Evolutionary conservation across 2,797 vertebrate species (phyloP).

Genomic region (Lepilemur ruficaudatus): DNA sequence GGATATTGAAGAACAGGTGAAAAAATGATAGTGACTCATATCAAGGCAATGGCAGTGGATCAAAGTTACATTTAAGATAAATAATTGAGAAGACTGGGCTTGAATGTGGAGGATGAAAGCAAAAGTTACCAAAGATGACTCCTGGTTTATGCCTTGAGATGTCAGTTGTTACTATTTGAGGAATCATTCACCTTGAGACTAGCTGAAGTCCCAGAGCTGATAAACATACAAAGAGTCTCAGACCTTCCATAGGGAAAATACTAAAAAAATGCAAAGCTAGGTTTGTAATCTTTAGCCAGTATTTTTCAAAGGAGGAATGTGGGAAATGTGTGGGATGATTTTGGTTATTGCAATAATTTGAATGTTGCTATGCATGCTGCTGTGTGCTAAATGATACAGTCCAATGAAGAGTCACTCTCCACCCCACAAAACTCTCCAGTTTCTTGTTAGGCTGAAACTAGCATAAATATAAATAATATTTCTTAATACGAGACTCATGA

Average conservation of each 20-base stretch:
- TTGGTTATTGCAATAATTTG: background rate
- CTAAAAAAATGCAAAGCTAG: background rate
- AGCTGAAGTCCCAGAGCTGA: background rate
- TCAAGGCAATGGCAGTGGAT: background rate
- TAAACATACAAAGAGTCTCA: background rate
- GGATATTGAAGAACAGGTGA: background rate
- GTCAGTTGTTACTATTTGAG: background rate
- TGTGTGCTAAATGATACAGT: too few relatives aligned
- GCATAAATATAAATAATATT: background rate
- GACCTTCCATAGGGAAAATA: background rate
- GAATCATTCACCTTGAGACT: background rate
- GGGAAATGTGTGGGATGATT: background rate
- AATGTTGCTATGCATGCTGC: background rate
- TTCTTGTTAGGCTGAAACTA: background rate
- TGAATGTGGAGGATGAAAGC: background rate
- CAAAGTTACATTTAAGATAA: background rate
- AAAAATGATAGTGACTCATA: background rate
- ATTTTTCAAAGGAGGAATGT: background rate
- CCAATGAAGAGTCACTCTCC: background rate
- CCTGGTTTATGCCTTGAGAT: background rate
- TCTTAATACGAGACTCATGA: background rate
- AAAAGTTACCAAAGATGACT: background rate
- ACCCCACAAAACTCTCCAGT: background rate
- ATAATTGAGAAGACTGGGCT: background rate
- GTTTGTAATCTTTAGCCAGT: background rate